Evolutionary conservation across 2,113 vertebrate genomes (phyloP).

Genomic region (Scopus umbretta): DNA sequence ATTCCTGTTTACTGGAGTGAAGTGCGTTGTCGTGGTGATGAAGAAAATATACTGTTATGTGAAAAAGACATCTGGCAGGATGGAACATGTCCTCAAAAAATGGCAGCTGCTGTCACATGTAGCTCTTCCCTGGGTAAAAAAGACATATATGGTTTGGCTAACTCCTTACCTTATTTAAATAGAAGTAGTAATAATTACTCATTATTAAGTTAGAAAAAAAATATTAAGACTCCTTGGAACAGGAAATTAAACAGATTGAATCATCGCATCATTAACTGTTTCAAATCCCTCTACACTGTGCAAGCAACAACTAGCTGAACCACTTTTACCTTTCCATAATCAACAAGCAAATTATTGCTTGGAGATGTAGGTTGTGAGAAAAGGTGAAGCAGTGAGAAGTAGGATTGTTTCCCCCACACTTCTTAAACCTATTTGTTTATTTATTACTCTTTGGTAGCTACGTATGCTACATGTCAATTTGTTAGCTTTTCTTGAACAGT

Average conservation of each 20-base stretch:
- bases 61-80: slow-evolving; percentile 79
- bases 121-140: slow-evolving; percentile 74
- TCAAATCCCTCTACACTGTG: neutral
- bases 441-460: neutral
- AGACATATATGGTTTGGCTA: neutral
- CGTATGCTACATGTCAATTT: neutral
- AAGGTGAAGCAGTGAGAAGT: neutral
- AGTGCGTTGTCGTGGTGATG: slow-evolving; percentile 82
- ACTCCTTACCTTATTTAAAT: neutral
- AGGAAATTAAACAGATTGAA: neutral
- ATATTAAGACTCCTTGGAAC: neutral
- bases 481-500: neutral
- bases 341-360: neutral
- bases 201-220: neutral
- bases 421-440: neutral
- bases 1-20: slow-evolving; percentile 80
- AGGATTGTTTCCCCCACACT: neutral
- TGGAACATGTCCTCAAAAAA: slow-evolving; percentile 72
- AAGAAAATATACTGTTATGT: slow-evolving; percentile 83
- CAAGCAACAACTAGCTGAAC: neutral
- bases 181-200: neutral
- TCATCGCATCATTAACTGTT: neutral
- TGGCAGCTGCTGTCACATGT: slow-evolving; percentile 82
- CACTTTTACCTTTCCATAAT: neutral
- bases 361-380: neutral